phyloP scores from a whole-genome alignment of 1,140 invertebrate species.

The Nixonia krombeini region DNA sequence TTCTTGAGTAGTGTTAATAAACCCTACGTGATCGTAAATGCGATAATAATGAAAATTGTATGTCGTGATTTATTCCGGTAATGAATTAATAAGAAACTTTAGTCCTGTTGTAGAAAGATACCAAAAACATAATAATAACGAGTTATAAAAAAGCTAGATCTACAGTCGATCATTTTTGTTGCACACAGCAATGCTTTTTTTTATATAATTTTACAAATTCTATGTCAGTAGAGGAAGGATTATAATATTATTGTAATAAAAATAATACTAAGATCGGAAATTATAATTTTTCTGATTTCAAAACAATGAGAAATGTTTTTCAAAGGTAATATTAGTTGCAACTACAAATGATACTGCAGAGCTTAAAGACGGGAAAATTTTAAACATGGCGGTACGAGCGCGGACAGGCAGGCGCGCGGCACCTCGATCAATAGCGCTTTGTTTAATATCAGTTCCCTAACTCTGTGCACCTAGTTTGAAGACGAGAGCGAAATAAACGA shows the following conservation, averaged over 20 bases:
- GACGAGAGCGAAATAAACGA: conserved; percentile 50
- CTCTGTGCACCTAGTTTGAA: conserved; percentile 58
- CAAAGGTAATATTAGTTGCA: conserved; percentile 21
- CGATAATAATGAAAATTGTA: conserved; percentile 23
- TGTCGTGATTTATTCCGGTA: too few species aligned
- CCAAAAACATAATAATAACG: too few species aligned
- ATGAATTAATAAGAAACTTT: too few species aligned
- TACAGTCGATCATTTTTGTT: too few species aligned
- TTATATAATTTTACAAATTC: not conserved
- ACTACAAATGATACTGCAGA: too few species aligned
- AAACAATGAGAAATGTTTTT: conserved; percentile 5
- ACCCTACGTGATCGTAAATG: conserved; percentile 7
- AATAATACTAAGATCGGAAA: not conserved
- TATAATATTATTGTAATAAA: not conserved
- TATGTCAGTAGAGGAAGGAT: not conserved
- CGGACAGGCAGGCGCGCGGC: conserved; percentile 60
- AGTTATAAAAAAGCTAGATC: too few species aligned
- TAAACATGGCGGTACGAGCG: conserved; percentile 69
- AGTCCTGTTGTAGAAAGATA: too few species aligned
- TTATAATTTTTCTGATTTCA: too few species aligned
- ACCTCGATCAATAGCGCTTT: conserved; percentile 70
- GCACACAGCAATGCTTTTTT: not conserved
- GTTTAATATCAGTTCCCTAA: conserved; percentile 71
- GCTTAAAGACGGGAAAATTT: conserved; percentile 63
- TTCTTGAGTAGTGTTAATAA: conserved; percentile 12